Evolutionary conservation across 2,113 vertebrate genomes (phyloP), one percentile per base, ranked within the genome.

Genomic region (Arizona elegans): DNA sequence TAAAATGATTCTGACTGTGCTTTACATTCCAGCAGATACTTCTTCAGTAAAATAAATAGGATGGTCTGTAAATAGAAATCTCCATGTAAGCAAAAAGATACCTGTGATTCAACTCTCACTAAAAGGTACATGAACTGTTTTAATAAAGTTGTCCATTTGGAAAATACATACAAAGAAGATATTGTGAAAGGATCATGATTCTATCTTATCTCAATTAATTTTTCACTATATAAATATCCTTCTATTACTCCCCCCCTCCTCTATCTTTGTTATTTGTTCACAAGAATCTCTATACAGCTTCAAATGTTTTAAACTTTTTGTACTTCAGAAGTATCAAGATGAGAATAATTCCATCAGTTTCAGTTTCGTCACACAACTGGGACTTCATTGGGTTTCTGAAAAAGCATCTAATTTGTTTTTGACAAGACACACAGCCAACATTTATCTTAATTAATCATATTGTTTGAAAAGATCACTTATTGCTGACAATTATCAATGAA

Each of bases 381-480:
- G 54, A 86, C 75, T 59, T 90, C 24, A 90, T 52, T 38, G 33
- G 53, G 86, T 70, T 23, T 54, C n/a, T 88, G 59, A 88, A 92
- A 85, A 59, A 53, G 65, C 54, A 89, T 23, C 43, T 55, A 62
- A 50, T 38, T 86, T 90, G 29, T 93, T 90, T 33, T 55, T 93
- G 70, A 90, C 88, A 90, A 86, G 55, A 21, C 92, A 90, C 15
- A 86, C 26, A 93, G 55, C 19, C 54, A 90, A 38, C 88, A 93
- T 93, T 90, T 85, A 86, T 93, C 55, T 62, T 93, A 93, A 90
- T 90, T 93, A 90, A 43, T 29, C 6, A 4, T 62, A 86, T 38
- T 86, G 43, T 59, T 52, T 90, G 29, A 8, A 12, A 33, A 86
- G 75, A 62, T 38, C 58, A 33, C 43, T 58, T 53, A 86, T 19